A percentile compares a stretch with the other conserved stretches of the same genome.
phyloP scores from a whole-genome alignment of 2,797 vertebrate species.

The Myotis planiceps region DNA sequence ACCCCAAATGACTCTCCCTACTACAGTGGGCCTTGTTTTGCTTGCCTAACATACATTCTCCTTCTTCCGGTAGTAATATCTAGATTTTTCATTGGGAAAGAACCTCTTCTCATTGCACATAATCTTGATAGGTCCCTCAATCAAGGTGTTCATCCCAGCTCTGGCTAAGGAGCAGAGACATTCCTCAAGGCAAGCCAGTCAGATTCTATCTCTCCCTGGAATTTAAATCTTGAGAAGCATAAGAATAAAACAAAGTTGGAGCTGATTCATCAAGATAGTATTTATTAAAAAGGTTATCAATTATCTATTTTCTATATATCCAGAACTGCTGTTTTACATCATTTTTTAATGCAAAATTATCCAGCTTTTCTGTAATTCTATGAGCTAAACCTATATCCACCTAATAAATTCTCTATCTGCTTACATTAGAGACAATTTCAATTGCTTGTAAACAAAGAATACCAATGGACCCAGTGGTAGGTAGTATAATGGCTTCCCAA shows the following conservation, averaged over 20 bases:
- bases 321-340: not conserved
- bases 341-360: conserved; percentile 39
- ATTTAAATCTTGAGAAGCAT: not conserved
- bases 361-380: conserved; percentile 17
- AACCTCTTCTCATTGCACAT: not conserved
- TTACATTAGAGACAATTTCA: conserved; percentile 41
- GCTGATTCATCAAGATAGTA: not conserved
- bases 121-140: not conserved
- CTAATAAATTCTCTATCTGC: not conserved
- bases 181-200: not conserved
- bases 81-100: not conserved
- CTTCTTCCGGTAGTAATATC: not conserved
- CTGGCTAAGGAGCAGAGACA: not conserved
- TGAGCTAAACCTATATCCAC: not conserved
- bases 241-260: conserved; percentile 13
- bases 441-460: conserved; percentile 1
- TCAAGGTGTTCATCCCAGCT: not conserved
- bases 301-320: conserved; percentile 17
- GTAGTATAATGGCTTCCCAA: not conserved
- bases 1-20: not conserved
- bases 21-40: not conserved
- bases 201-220: not conserved
- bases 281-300: not conserved
- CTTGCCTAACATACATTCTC: not conserved
- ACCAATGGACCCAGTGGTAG: not conserved